phyloP scores from a whole-genome alignment of 2,888 invertebrate species.

The Neoscelio sp. region DNA sequence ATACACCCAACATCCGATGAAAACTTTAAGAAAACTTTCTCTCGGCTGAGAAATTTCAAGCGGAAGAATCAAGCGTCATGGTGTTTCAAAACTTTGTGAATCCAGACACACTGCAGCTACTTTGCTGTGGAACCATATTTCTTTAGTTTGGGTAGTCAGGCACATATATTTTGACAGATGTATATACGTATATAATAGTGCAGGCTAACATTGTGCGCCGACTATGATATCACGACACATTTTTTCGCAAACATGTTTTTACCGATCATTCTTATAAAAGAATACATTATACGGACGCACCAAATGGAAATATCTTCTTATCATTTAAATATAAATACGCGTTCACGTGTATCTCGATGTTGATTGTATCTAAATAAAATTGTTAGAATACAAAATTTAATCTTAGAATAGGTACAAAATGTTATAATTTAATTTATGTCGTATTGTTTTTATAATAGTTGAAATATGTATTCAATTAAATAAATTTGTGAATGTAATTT shows the following conservation, averaged over 20 bases:
- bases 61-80: constrained; percentile 66
- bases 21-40: constrained; percentile 64
- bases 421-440: no score
- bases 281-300: constrained; percentile 19
- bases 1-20: constrained; percentile 64
- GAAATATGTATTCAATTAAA: no score
- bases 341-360: neutral
- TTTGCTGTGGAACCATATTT: constrained; percentile 53
- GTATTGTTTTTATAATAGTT: no score
- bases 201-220: constrained; percentile 11
- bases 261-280: constrained; percentile 27
- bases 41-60: constrained; percentile 50
- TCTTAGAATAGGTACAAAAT: no score
- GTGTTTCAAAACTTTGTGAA: constrained; percentile 62
- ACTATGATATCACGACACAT: constrained; percentile 20
- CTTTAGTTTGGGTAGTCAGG: constrained; percentile 50
- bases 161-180: constrained; percentile 52
- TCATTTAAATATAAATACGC: constrained; percentile 40
- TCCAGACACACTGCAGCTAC: constrained; percentile 58
- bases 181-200: constrained; percentile 4
- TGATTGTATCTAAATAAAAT: constrained; percentile 1
- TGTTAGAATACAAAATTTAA: neutral
- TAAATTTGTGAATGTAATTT: neutral
- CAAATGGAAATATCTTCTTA: constrained; percentile 8
- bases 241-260: constrained; percentile 28